Percentiles rank a stretch among this genome's conserved stretches.
phyloP scores from a whole-genome alignment of 2,113 vertebrate species.

The Nanger granti region DNA sequence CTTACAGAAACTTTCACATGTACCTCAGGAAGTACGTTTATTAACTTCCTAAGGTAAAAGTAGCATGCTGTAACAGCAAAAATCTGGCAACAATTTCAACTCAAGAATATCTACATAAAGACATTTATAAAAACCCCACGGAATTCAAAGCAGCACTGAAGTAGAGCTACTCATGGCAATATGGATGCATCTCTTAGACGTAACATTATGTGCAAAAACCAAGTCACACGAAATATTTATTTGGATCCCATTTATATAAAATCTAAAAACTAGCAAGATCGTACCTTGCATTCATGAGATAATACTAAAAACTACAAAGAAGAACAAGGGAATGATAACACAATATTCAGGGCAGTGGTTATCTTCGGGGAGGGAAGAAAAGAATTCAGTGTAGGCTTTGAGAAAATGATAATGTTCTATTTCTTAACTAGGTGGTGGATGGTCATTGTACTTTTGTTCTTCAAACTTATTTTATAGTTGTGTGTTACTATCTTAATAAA shows the following conservation, averaged over 20 bases:
- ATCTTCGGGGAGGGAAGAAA: background rate
- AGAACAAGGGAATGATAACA: background rate
- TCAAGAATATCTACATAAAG: background rate
- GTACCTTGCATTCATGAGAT: background rate
- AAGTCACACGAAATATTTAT: background rate
- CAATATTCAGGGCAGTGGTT: no score
- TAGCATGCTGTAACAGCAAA: background rate
- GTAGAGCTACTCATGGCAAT: background rate
- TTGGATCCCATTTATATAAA: background rate
- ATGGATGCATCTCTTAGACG: background rate
- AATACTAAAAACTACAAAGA: background rate
- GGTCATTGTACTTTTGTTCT: background rate
- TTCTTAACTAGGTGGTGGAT: background rate
- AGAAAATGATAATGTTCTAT: background rate
- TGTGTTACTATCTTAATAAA: background rate
- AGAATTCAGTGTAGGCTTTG: background rate
- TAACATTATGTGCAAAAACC: background rate
- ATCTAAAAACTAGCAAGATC: background rate
- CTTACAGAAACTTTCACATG: background rate
- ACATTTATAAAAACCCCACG: background rate
- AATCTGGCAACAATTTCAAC: background rate
- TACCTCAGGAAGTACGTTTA: background rate
- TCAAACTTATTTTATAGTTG: background rate
- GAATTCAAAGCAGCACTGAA: background rate
- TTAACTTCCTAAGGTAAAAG: background rate